These are phyloP conservation scores for Drosophila atroscutellata DNA, from an alignment of 2,888 invertebrate genomes.

Conservation along the genomic window DNA sequence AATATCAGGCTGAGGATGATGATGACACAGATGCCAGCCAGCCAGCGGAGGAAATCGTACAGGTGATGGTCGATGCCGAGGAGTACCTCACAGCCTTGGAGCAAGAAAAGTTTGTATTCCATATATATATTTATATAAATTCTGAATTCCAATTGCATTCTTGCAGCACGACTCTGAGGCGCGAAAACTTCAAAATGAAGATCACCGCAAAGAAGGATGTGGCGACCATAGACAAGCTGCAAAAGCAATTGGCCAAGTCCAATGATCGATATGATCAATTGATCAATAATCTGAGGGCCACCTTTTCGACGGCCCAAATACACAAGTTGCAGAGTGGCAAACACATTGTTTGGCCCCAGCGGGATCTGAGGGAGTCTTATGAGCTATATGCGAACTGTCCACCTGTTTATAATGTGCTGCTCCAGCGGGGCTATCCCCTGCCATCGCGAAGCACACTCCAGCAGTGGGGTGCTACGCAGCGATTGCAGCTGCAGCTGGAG, in stretches of 20 bases:
- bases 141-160: background rate
- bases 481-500: background rate
- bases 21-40: background rate
- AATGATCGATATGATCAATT: slow-evolving; percentile 13
- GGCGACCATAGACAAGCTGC: slow-evolving; percentile 1
- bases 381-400: slow-evolving; percentile 11
- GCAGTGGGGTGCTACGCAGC: background rate
- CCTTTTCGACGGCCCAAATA: slow-evolving; percentile 28
- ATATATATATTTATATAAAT: no score
- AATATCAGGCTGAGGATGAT: background rate
- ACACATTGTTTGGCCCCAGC: slow-evolving; percentile 20
- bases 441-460: slow-evolving; percentile 17
- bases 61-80: slow-evolving; percentile 38
- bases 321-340: slow-evolving; percentile 28
- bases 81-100: slow-evolving; percentile 28
- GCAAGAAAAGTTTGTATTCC: slow-evolving; percentile 30
- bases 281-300: background rate
- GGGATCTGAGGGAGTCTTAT: slow-evolving; percentile 21
- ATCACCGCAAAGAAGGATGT: background rate
- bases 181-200: slow-evolving; percentile 32
- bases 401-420: slow-evolving; percentile 15
- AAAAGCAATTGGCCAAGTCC: slow-evolving; percentile 15
- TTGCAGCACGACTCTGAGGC: slow-evolving; percentile 24
- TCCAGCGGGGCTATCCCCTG: slow-evolving; percentile 21
- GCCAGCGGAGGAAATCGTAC: slow-evolving; percentile 10